Evolutionary conservation across 2,888 invertebrate genomes (phyloP).

Genomic region (Apamea epomidion): DNA sequence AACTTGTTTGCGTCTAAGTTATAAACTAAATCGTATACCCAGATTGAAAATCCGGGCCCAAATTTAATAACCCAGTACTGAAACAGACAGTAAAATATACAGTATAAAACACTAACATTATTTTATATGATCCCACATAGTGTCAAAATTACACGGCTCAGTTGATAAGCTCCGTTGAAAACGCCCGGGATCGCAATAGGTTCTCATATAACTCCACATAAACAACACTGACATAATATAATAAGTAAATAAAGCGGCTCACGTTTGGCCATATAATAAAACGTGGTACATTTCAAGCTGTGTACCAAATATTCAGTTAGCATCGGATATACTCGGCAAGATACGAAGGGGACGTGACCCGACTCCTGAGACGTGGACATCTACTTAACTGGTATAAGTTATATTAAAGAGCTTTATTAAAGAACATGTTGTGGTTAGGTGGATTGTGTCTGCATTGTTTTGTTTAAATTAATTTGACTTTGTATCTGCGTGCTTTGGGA

Average conservation of each 20-base stretch:
- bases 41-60: slow-evolving; percentile 36
- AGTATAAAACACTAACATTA: slow-evolving; percentile 54
- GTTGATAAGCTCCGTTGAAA: slow-evolving; percentile 57
- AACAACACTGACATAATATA: slow-evolving; percentile 69
- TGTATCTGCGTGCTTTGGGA: slow-evolving; percentile 10
- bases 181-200: slow-evolving; percentile 48
- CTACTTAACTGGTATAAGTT: slow-evolving; percentile 69
- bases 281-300: slow-evolving; percentile 78
- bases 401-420: slow-evolving; percentile 69
- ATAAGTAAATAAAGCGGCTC: slow-evolving; percentile 79
- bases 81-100: slow-evolving; percentile 44
- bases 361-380: slow-evolving; percentile 72
- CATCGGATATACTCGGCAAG: slow-evolving; percentile 73
- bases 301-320: slow-evolving; percentile 86
- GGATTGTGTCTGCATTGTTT: slow-evolving; percentile 25
- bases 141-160: slow-evolving; percentile 58
- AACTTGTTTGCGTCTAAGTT: slow-evolving; percentile 1
- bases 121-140: slow-evolving; percentile 53
- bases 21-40: slow-evolving; percentile 18
- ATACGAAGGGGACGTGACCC: slow-evolving; percentile 80
- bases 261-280: slow-evolving; percentile 80
- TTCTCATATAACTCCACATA: slow-evolving; percentile 60
- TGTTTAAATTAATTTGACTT: slow-evolving; percentile 44
- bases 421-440: slow-evolving; percentile 46
- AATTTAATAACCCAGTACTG: slow-evolving; percentile 34